These are phyloP conservation scores for Dolomedes plantarius DNA, from an alignment of 2,888 invertebrate genomes.

Conservation along the genomic window DNA sequence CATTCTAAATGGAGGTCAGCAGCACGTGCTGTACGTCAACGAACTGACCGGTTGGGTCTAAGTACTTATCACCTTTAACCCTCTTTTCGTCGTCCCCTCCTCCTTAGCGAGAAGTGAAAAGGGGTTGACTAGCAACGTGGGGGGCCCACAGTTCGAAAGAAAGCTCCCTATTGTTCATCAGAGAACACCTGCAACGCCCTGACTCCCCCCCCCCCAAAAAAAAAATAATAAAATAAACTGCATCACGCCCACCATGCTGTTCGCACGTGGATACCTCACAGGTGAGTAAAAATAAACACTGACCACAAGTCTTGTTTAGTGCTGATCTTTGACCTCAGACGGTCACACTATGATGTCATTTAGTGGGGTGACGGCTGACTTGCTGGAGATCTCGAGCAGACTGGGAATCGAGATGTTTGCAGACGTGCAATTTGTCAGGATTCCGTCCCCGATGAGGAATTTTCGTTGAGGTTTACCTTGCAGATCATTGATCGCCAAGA, in stretches of 20 bases:
- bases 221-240: conserved; percentile 37
- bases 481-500: conserved; percentile 47
- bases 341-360: conserved; percentile 59
- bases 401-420: conserved; percentile 43
- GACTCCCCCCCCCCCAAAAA: too few relatives aligned
- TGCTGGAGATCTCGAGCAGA: conserved; percentile 11
- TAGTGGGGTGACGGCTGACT: conserved; percentile 25
- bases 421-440: conserved; percentile 66
- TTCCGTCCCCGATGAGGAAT: conserved; percentile 33
- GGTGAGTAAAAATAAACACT: conserved; percentile 65
- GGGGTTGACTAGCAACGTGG: conserved; percentile 51
- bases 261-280: conserved; percentile 40
- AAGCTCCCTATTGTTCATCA: conserved; percentile 27
- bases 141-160: conserved; percentile 24
- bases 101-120: conserved; percentile 23
- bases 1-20: neutral
- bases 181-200: conserved; percentile 58
- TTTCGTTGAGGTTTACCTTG: conserved; percentile 39
- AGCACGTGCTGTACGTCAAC: conserved; percentile 58
- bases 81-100: conserved; percentile 30
- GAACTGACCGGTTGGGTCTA: conserved; percentile 30
- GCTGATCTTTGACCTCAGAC: conserved; percentile 28
- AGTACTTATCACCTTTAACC: conserved; percentile 59
- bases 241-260: conserved; percentile 48
- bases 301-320: conserved; percentile 67